Percentiles rank a stretch among this genome's conserved stretches.
phyloP scores from a whole-genome alignment of 2,113 vertebrate species.

The Atlantisia rogersi region DNA sequence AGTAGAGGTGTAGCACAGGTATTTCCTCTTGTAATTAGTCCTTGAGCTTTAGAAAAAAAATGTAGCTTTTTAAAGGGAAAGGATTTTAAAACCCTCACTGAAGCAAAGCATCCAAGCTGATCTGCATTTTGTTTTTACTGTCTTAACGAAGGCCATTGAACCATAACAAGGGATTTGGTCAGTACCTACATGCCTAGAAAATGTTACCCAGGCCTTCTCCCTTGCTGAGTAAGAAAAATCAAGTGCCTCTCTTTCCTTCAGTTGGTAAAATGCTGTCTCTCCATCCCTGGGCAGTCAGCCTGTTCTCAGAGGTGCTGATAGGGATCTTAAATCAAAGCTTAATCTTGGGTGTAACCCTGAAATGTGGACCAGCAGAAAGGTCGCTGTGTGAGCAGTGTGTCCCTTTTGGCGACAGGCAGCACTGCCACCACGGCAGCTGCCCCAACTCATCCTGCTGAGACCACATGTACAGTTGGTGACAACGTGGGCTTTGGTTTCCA shows the following conservation, averaged over 20 bases:
- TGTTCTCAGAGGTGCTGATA: neutral
- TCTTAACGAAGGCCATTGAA: neutral
- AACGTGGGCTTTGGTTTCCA: neutral
- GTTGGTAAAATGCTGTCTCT: neutral
- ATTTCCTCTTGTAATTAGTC: neutral
- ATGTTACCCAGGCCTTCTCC: neutral
- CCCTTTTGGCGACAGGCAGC: neutral
- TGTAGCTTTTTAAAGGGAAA: neutral
- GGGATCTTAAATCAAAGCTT: neutral
- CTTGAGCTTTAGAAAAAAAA: neutral
- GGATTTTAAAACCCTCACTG: neutral
- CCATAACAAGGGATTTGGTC: rapidly evolving
- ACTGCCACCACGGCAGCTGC: rapidly evolving
- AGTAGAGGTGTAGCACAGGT: neutral
- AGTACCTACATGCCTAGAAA: neutral
- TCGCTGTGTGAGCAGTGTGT: neutral
- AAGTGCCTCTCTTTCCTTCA: neutral
- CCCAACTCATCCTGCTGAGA: neutral
- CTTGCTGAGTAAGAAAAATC: neutral
- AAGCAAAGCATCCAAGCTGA: neutral
- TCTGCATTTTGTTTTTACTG: neutral
- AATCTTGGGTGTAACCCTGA: neutral
- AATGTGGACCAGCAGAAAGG: neutral
- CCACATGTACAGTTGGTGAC: rapidly evolving
- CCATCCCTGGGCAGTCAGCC: neutral